Evolutionary conservation across 1,140 invertebrate genomes (phyloP), one percentile per base, ranked within the genome.

Genomic region (Polypedilum pembai): DNA sequence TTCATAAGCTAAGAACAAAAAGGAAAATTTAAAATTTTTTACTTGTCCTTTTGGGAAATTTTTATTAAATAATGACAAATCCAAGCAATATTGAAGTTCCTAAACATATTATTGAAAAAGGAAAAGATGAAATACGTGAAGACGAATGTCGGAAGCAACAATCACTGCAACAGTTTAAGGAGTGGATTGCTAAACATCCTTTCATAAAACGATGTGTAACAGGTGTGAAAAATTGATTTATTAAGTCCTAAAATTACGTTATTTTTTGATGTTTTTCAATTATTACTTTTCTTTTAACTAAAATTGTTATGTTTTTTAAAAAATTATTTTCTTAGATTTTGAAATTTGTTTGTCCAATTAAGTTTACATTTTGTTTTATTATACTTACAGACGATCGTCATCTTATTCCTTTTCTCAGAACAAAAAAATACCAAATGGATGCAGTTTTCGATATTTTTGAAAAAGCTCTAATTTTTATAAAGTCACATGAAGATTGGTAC

Each of bases 151-250:
- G 65, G 15, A 69, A 69, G 17, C 8, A 8, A 18, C 65, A 69
- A 10, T 69, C 65, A 21, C 17, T 69, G 17, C n/a, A n/a, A 18
- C 65, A 69, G 17, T 69, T 69, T 69, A 18, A 18, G 8, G 65
- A 69, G 10, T 69, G 65, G 65, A 69, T 69, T 69, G 17, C 15
- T 20, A 69, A 69, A 69, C 65, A 69, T 69, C 65, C 65, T 5
- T 69, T 69, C 12, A 20, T 69, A 10, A 69, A 69, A 21, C 20
- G 20, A 18, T 18, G 17, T 18, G 7, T 3, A 18, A n/a, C 17
- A 20, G 5, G 65, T 69, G 20, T 10, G 65, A 20, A 18, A 69
- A 69, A 69, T 15, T n/a, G n/a, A n/a, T n/a, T n/a, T n/a, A n/a
- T n/a, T n/a, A n/a, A n/a, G n/a, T 56, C n/a, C n/a, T n/a, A 4